phyloP scores from a whole-genome alignment of 92 coral and sea anemone genomes.

The Pocillopora meandrina region DNA sequence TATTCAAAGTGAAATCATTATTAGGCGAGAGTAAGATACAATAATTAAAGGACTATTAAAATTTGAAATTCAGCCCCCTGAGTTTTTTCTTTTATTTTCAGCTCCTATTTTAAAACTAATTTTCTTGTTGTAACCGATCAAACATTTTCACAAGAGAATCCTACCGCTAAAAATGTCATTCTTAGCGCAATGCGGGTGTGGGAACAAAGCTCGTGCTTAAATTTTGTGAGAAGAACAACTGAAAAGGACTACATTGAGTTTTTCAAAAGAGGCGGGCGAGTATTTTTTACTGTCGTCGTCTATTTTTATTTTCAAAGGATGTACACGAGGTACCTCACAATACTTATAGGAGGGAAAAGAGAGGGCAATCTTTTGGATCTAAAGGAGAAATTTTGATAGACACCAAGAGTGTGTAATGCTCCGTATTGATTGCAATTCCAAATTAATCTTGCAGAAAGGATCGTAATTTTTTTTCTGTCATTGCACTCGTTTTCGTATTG shows the following conservation, averaged over 20 bases:
- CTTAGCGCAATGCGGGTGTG: constrained; percentile 75
- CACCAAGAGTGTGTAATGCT: too few relatives aligned
- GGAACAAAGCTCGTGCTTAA: constrained; percentile 79
- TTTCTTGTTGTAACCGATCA: neutral
- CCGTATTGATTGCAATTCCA: too few relatives aligned
- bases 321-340: neutral
- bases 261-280: constrained; percentile 84
- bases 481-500: too few relatives aligned
- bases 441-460: too few relatives aligned
- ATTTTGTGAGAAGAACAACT: constrained; percentile 81
- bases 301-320: neutral
- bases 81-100: neutral
- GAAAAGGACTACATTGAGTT: constrained; percentile 78
- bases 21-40: too few relatives aligned
- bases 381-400: too few relatives aligned
- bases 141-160: constrained; percentile 16
- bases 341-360: too few relatives aligned
- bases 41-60: too few relatives aligned
- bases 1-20: too few relatives aligned
- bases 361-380: too few relatives aligned
- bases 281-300: too few relatives aligned
- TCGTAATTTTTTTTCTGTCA: neutral
- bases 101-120: too few relatives aligned
- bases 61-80: neutral
- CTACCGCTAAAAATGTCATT: constrained; percentile 57